These are phyloP conservation scores for Urocolius indicus DNA, from an alignment of 2,113 vertebrate genomes.

Conservation along the genomic window DNA sequence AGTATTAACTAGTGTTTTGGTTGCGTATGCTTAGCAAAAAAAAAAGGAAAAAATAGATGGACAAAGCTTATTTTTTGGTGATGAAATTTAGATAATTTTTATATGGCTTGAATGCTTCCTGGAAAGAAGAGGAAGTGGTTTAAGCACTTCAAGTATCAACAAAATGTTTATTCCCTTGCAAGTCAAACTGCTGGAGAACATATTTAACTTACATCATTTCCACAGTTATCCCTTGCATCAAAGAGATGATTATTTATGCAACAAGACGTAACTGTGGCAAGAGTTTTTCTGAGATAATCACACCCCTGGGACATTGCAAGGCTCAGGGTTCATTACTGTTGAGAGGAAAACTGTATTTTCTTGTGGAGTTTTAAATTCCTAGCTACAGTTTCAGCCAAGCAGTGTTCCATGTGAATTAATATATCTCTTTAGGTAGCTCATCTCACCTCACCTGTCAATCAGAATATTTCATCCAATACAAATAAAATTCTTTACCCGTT, in stretches of 20 bases:
- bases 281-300: slow-evolving; percentile 68
- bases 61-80: neutral
- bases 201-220: slow-evolving; percentile 62
- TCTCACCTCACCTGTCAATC: neutral
- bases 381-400: slow-evolving; percentile 29
- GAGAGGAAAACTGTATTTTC: slow-evolving; percentile 48
- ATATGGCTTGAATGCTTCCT: neutral
- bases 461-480: neutral
- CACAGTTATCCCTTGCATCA: slow-evolving; percentile 59
- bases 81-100: slow-evolving; percentile 12
- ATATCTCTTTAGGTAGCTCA: slow-evolving; percentile 2
- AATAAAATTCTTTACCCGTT: slow-evolving; percentile 26
- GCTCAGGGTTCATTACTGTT: slow-evolving; percentile 58
- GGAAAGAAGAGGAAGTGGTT: slow-evolving; percentile 25
- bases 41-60: neutral
- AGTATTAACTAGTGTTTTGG: neutral
- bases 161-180: slow-evolving; percentile 61
- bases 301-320: slow-evolving; percentile 55
- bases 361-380: slow-evolving; percentile 49
- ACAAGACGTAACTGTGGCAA: slow-evolving; percentile 54
- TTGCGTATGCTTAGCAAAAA: neutral
- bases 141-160: slow-evolving; percentile 34
- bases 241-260: slow-evolving; percentile 74
- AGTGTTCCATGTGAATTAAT: slow-evolving; percentile 16
- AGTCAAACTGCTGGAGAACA: slow-evolving; percentile 60